A percentile compares a stretch with the other conserved stretches of the same genome.
phyloP scores from a whole-genome alignment of 2,797 vertebrate species.

The Sandelia bainsii region DNA sequence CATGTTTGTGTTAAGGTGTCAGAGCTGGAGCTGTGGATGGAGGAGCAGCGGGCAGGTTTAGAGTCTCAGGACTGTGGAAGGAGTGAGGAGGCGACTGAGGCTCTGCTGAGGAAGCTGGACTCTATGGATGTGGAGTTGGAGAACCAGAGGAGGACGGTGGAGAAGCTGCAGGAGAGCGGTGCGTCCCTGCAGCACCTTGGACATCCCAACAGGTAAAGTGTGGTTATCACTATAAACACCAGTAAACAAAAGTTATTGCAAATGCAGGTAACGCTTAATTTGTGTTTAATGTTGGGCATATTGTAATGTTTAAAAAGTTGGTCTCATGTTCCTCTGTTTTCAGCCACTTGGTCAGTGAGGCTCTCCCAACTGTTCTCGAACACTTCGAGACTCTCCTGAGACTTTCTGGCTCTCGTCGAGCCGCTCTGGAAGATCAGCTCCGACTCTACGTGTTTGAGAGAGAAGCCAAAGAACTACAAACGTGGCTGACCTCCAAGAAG shows the following conservation, averaged over 20 bases:
- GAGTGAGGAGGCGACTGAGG: conserved; percentile 86
- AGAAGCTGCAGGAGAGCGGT: conserved; percentile 82
- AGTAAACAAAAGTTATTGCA: not conserved
- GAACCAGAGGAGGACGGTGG: conserved; percentile 76
- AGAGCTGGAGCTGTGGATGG: conserved; percentile 89
- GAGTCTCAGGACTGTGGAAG: conserved; percentile 85
- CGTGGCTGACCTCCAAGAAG: conserved; percentile 88
- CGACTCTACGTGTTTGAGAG: conserved; percentile 87
- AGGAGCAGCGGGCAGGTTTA: conserved; percentile 80
- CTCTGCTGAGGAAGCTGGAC: conserved; percentile 86
- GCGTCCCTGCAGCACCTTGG: conserved; percentile 76
- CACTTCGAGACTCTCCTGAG: conserved; percentile 79
- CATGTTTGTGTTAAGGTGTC: conserved; percentile 79
- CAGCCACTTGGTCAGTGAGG: conserved; percentile 73
- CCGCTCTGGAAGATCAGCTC: conserved; percentile 83
- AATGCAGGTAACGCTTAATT: too few relatives aligned
- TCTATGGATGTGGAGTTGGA: conserved; percentile 86
- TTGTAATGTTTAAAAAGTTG: not conserved
- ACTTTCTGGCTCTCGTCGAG: conserved; percentile 76
- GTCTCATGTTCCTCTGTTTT: not conserved
- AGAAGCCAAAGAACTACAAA: conserved; percentile 87
- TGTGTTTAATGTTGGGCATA: too few relatives aligned
- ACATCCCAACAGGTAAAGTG: conserved; percentile 86
- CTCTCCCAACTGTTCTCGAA: conserved; percentile 74
- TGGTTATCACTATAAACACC: not conserved